These are phyloP conservation scores for Micrasema minimum DNA, from an alignment of 1,140 invertebrate genomes.

Conservation along the genomic window DNA sequence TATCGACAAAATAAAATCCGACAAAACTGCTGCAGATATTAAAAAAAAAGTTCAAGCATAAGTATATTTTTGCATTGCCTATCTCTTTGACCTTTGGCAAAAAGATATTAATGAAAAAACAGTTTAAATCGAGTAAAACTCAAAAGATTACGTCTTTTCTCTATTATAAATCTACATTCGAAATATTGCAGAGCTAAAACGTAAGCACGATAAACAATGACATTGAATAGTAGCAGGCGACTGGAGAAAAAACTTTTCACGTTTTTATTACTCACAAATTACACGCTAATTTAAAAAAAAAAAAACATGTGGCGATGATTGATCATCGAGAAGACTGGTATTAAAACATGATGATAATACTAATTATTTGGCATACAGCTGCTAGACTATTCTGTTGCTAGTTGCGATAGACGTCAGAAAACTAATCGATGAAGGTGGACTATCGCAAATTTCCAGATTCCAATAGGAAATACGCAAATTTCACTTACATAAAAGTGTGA, in stretches of 20 bases:
- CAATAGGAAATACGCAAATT: not conserved
- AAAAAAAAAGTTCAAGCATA: too few relatives aligned
- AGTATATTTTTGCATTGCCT: too few relatives aligned
- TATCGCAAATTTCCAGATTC: constrained; percentile 2
- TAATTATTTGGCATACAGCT: constrained; percentile 33
- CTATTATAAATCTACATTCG: too few relatives aligned
- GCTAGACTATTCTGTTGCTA: constrained; percentile 29
- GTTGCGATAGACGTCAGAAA: constrained; percentile 41
- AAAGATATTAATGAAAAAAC: too few relatives aligned
- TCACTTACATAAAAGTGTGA: not conserved
- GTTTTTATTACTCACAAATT: not conserved
- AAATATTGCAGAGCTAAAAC: not conserved
- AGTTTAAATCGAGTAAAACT: too few relatives aligned
- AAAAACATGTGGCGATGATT: not conserved
- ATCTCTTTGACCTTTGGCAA: too few relatives aligned
- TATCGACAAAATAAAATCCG: too few relatives aligned
- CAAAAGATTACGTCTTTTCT: too few relatives aligned
- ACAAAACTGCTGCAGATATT: too few relatives aligned
- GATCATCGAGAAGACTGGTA: not conserved
- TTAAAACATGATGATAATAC: constrained; percentile 5
- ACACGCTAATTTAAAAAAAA: not conserved
- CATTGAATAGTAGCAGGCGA: constrained; percentile 6
- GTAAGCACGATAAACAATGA: constrained; percentile 17
- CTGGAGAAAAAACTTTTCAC: constrained; percentile 22
- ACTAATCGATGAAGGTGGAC: constrained; percentile 40